Evolutionary conservation across 1,140 invertebrate genomes (phyloP), one percentile per base, ranked within the genome.

Genomic region (Drosophila sproati): DNA sequence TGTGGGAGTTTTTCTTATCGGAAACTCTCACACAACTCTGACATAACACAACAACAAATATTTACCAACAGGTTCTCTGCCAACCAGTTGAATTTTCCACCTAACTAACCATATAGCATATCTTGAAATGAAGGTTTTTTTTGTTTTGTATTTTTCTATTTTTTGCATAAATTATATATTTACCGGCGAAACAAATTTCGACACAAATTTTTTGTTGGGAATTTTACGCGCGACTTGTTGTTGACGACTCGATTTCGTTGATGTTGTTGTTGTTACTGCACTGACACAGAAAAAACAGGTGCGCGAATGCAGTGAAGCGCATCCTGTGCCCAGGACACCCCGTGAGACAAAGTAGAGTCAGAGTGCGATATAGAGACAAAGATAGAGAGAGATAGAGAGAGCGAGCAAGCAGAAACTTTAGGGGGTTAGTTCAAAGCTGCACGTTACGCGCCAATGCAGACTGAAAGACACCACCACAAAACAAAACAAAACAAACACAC

Each of bases 361-460:
- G 10, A 48, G 45, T 48, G 43, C 20, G 20, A 20, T 20, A 35
- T 57, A 32, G 29, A 39, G 12, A 10, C n/a, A 39, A 12, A 8
- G 4, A 8, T 3, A 64, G 20, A 37, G 4, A 43, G 39, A 4
- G 5, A 8, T 5, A 29, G 51, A 3, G 41, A 12, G 51, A 20
- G 28, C 32, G 34, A 50, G 10, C 5, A 39, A 57, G 32, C 20
- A 20, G 1, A 0, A 20, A 20, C 20, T 20, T 20, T 43, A 37
- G 59, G 45, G 45, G 39, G 31, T 6, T 48, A 56, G 45, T 52
- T 55, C 57, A 71, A 59, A 45, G 54, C 73, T 43, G 54, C n/a
- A 12, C 70, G 82, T 86, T 86, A 88, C 80, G 83, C 83, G 66
- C 83, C 77, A 82, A 56, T 82, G 80, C 76, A 73, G 69, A 76